Percentiles rank a stretch among this genome's conserved stretches.
phyloP scores from a whole-genome alignment of 2,113 vertebrate genomes.

The Corynorhinus townsendii region DNA sequence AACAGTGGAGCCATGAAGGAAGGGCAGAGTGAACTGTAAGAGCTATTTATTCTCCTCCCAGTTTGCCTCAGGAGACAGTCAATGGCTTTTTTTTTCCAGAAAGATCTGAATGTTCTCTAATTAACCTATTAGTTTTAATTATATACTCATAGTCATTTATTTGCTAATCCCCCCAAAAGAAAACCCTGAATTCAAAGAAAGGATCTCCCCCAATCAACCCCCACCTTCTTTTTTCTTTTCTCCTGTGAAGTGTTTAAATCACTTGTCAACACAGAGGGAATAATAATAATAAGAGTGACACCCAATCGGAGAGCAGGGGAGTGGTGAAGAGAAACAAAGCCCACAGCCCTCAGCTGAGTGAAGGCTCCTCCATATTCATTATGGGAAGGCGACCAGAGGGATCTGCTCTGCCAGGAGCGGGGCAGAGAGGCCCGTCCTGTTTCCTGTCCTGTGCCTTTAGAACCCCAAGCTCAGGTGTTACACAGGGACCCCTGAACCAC shows the following conservation, averaged over 20 bases:
- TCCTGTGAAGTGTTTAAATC: slow-evolving; percentile 75
- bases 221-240: background rate
- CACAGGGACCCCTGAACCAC: background rate
- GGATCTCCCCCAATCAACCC: background rate
- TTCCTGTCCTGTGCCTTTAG: background rate
- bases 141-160: slow-evolving; percentile 57
- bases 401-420: background rate
- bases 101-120: slow-evolving; percentile 75
- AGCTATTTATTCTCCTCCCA: background rate
- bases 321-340: slow-evolving; percentile 78
- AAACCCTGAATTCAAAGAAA: slow-evolving; percentile 62
- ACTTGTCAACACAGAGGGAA: slow-evolving; percentile 78
- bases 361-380: slow-evolving; percentile 81
- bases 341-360: slow-evolving; percentile 49
- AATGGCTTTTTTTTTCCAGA: background rate
- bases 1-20: background rate
- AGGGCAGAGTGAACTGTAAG: background rate
- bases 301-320: slow-evolving; percentile 78
- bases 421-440: background rate
- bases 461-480: background rate
- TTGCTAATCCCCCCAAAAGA: slow-evolving; percentile 70
- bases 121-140: slow-evolving; percentile 78
- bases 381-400: background rate
- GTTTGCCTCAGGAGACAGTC: slow-evolving; percentile 48
- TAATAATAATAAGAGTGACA: slow-evolving; percentile 71